Evolutionary conservation across 2,797 vertebrate species (phyloP), one percentile per base, ranked within the genome.

Genomic region (Esox lucius): DNA sequence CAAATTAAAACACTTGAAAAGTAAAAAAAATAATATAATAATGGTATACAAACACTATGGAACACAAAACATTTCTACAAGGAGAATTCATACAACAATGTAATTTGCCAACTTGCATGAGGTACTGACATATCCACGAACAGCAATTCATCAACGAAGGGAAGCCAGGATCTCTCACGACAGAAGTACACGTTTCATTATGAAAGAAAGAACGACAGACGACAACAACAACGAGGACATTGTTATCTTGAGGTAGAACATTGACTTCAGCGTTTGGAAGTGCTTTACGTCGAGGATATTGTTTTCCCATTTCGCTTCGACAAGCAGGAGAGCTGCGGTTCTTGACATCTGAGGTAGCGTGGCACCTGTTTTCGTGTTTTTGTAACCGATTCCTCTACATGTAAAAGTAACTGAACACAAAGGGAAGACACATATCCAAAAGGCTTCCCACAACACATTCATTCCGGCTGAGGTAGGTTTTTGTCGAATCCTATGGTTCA

Each of bases 391-490:
- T 91, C 91, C 84, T 94, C 86, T 80, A 87, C 82, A 88, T 72
- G 75, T 92, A 93, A 92, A 87, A 83, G 90, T 70, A 91, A 91
- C 81, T 85, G 91, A 95, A 90, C 87, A 91, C 68, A 78, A 90
- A 91, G 91, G 87, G 94, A 95, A 95, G 93, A 91, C 87, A 31
- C 89, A 91, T 92, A 92, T 89, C 90, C 76, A 78, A 88, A 87
- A 90, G 91, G 87, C 94, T 94, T 93, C 94, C 95, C 94, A 88
- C 84, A 91, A 95, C 94, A 99, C 98, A 99, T 98, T 99, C 97
- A 97, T 97, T 96, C 94, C 95, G 96, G 97, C 94, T 98, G 97
- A 99, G 98, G 98, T 99, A 99, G 97, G 94, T 96, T 95, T 95
- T 90, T 88, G 87, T 93, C 93, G 91, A 92, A 87, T 92, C 87